Conservation (phyloP, 1,140 invertebrate species). For the Galleria mellonella region DNA sequence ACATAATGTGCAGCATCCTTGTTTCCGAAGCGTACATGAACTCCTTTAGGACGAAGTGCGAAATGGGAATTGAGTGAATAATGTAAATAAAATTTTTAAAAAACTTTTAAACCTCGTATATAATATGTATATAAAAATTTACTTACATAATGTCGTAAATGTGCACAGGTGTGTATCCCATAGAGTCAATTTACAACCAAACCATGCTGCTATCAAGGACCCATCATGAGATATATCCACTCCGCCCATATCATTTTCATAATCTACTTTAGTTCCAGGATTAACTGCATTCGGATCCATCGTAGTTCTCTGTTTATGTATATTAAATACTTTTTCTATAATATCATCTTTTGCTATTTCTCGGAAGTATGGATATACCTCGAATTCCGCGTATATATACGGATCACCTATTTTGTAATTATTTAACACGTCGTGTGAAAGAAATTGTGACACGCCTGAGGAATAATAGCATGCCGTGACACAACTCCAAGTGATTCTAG, state of each 20-base stretch:
- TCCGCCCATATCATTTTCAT: slow-evolving; percentile 43
- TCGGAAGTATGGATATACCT: slow-evolving; percentile 35
- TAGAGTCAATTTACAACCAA: slow-evolving; percentile 58
- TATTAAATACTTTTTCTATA: slow-evolving; percentile 43
- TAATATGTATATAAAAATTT: too few species aligned
- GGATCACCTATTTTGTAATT: slow-evolving; percentile 38
- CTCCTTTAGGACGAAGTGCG: slow-evolving; percentile 51
- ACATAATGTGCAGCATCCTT: slow-evolving; percentile 69
- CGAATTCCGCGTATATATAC: slow-evolving; percentile 9
- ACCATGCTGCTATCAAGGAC: slow-evolving; percentile 69
- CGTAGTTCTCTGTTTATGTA: slow-evolving; percentile 37
- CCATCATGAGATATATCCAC: slow-evolving; percentile 66
- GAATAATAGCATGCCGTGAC: slow-evolving; percentile 63
- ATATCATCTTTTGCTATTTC: slow-evolving; percentile 23
- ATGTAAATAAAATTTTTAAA: too few species aligned
- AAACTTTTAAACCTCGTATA: too few species aligned
- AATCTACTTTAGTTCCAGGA: slow-evolving; percentile 8
- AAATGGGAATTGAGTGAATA: slow-evolving; percentile 61
- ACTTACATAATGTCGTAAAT: too few species aligned
- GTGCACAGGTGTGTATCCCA: slow-evolving; percentile 63
- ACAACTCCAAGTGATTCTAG: slow-evolving; percentile 38
- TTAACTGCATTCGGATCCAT: slow-evolving; percentile 1
- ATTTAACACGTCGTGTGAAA: slow-evolving; percentile 37
- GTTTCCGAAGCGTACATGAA: slow-evolving; percentile 59
- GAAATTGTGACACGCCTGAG: slow-evolving; percentile 40